These are phyloP conservation scores for Cairina moschata DNA, from an alignment of 2,113 vertebrate species.

Conservation along the genomic window DNA sequence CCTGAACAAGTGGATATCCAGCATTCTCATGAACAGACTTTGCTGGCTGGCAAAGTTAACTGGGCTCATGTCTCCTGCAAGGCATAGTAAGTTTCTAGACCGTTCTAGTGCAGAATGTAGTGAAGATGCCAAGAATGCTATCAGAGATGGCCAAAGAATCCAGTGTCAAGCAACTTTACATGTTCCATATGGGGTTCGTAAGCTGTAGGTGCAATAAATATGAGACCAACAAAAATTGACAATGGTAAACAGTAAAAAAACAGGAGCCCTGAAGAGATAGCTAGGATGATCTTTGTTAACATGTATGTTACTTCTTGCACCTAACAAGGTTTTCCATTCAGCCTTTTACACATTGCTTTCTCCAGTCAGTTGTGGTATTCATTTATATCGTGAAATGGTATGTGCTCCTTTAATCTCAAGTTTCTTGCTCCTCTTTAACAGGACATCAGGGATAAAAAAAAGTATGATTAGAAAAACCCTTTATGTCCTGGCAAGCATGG, in stretches of 20 bases:
- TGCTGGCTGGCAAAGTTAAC: not conserved
- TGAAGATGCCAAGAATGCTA: not conserved
- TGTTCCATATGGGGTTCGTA: not conserved
- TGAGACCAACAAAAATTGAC: not conserved
- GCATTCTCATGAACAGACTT: not conserved
- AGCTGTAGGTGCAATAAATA: not conserved
- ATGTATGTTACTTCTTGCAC: not conserved
- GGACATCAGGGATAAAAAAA: slow-evolving; percentile 38
- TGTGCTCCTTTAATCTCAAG: not conserved
- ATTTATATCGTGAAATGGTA: not conserved
- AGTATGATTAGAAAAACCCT: slow-evolving; percentile 16
- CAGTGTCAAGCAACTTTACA: not conserved
- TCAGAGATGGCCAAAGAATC: not conserved
- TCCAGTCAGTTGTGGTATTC: not conserved
- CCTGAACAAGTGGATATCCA: not conserved
- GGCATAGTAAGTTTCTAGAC: not conserved
- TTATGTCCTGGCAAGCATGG: slow-evolving; percentile 24
- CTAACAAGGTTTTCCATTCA: not conserved
- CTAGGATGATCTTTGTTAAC: not conserved
- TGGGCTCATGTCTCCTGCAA: not conserved
- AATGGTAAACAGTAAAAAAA: not conserved
- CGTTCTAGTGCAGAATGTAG: not conserved
- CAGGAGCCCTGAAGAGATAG: not conserved
- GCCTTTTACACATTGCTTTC: not conserved
- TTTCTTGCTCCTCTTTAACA: not conserved